Percentiles rank a stretch among this genome's conserved stretches.
phyloP scores from a whole-genome alignment of 2,113 vertebrate genomes.

The Xyrauchen texanus region DNA sequence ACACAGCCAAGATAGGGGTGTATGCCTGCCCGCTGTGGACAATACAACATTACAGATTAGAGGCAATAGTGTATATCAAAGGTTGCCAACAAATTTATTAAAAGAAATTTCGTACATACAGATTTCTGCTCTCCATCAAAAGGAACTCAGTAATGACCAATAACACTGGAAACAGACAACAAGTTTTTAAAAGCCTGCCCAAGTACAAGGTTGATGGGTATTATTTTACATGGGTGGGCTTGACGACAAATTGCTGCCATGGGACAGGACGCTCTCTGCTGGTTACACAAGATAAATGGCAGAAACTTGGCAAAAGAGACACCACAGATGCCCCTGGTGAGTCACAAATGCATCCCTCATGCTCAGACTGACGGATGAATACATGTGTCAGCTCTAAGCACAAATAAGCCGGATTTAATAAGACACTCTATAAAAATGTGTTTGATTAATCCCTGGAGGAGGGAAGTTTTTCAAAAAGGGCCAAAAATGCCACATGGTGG shows the following conservation, averaged over 20 bases:
- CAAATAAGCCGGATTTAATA: not conserved
- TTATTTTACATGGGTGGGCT: not conserved
- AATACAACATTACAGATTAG: constrained; percentile 31
- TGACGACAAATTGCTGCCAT: not conserved
- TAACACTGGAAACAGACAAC: not conserved
- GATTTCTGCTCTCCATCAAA: no score
- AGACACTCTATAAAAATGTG: not conserved
- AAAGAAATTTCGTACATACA: no score
- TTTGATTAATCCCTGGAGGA: constrained; percentile 4
- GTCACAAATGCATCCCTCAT: constrained; percentile 14
- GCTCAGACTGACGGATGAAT: constrained; percentile 3
- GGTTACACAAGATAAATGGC: constrained; percentile 8
- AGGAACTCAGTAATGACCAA: no score
- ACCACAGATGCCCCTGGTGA: constrained; percentile 29
- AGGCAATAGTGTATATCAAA: not conserved
- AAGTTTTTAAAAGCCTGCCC: not conserved
- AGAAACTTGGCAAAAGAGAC: constrained; percentile 13
- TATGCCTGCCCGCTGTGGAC: constrained; percentile 79
- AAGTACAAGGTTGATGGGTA: not conserved
- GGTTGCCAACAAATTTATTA: no score
- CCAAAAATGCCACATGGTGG: constrained; percentile 13
- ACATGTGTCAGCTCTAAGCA: not conserved
- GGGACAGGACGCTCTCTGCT: constrained; percentile 13
- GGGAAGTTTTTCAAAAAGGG: not conserved
- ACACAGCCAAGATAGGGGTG: constrained; percentile 83